These are phyloP conservation scores for Ligdia adustata DNA, from an alignment of 2,888 invertebrate genomes.

Conservation along the genomic window DNA sequence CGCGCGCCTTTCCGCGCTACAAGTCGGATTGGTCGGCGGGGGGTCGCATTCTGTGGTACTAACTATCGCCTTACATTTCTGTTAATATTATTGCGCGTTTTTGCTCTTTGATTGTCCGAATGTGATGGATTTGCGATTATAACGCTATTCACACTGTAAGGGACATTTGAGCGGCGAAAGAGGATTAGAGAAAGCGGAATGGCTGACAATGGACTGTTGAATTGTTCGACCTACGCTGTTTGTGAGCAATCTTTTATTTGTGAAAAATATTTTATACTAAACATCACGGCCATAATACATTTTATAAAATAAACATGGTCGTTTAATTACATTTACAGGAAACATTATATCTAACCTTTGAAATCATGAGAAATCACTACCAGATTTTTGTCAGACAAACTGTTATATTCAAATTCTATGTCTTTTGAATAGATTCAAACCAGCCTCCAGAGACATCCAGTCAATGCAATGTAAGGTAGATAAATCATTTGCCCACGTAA, in stretches of 20 bases:
- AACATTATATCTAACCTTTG: too few species aligned
- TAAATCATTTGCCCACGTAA: constrained; percentile 72
- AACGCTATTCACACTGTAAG: constrained; percentile 53
- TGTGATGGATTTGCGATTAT: constrained; percentile 73
- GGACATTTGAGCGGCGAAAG: constrained; percentile 62
- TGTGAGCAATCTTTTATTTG: constrained; percentile 29
- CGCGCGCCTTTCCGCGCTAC: constrained; percentile 54
- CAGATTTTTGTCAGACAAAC: constrained; percentile 35
- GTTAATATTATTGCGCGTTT: constrained; percentile 62
- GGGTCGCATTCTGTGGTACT: constrained; percentile 65
- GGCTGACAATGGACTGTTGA: constrained; percentile 43
- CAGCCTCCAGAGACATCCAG: constrained; percentile 42
- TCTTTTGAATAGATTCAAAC: constrained; percentile 30
- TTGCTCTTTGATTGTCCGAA: constrained; percentile 75
- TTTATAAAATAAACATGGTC: too few species aligned
- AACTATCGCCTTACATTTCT: constrained; percentile 70
- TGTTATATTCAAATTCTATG: constrained; percentile 12
- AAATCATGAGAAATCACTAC: constrained; percentile 34
- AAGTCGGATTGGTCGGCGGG: constrained; percentile 74
- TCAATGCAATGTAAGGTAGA: constrained; percentile 44
- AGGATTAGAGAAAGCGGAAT: constrained; percentile 53
- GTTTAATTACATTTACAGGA: too few species aligned
- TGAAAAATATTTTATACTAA: constrained; percentile 5
- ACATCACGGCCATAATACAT: too few species aligned
- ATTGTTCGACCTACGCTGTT: constrained; percentile 31